These are phyloP conservation scores for Microchrysa polita DNA, from an alignment of 2,888 invertebrate genomes.

Conservation along the genomic window DNA sequence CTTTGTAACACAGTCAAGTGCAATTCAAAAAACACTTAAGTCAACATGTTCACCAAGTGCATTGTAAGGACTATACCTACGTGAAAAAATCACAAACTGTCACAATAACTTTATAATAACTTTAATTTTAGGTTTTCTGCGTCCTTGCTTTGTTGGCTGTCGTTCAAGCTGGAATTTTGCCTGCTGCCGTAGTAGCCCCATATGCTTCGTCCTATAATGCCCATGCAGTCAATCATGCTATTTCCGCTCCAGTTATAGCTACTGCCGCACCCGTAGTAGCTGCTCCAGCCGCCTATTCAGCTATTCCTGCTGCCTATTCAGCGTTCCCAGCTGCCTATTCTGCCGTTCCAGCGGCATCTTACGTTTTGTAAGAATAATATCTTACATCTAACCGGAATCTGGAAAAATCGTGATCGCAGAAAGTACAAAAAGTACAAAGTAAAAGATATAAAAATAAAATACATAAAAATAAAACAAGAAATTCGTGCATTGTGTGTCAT, in stretches of 20 bases:
- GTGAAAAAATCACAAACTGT: too few species aligned
- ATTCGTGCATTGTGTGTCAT: neutral
- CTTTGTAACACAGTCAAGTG: neutral
- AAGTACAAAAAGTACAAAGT: neutral
- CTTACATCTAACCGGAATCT: too few species aligned
- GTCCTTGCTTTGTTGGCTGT: constrained; percentile 58
- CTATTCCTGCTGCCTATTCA: constrained; percentile 47
- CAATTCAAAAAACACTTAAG: constrained; percentile 32
- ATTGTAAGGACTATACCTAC: constrained; percentile 55
- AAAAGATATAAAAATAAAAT: neutral
- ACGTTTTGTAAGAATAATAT: constrained; percentile 49
- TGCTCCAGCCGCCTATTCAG: constrained; percentile 60
- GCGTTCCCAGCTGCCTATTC: constrained; percentile 20
- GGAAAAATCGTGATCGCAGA: neutral
- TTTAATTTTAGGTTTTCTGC: constrained; percentile 56
- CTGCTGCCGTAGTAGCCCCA: constrained; percentile 72
- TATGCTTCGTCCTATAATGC: constrained; percentile 81
- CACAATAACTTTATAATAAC: constrained; percentile 6
- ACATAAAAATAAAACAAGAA: neutral
- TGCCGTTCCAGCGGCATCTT: constrained; percentile 53
- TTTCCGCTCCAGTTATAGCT: constrained; percentile 67
- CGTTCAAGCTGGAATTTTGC: constrained; percentile 57
- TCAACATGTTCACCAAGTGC: constrained; percentile 59
- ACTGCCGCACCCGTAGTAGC: constrained; percentile 66
- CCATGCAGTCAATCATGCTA: constrained; percentile 78